Conservation (phyloP, 2,113 vertebrate species). For the Lucifuga dentata region DNA sequence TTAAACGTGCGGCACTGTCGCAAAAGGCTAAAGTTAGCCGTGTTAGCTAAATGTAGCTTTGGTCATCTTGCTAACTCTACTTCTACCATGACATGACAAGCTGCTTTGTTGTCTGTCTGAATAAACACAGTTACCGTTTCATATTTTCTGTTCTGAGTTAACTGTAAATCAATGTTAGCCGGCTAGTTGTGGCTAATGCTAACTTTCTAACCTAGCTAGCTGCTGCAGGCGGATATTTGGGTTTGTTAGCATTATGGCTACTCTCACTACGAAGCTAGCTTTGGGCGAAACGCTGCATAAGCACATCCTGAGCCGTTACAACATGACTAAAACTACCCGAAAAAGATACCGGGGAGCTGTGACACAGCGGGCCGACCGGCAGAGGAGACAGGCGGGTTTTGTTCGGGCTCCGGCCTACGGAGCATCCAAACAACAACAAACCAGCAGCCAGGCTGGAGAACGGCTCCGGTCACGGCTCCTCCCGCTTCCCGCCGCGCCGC, state of each 20-base stretch:
- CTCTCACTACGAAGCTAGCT: conserved; percentile 3
- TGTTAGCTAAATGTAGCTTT: conserved; percentile 22
- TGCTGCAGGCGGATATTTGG: conserved; percentile 7
- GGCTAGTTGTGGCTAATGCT: no score
- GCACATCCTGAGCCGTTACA: not conserved
- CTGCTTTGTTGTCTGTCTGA: not conserved
- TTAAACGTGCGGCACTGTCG: conserved; percentile 31
- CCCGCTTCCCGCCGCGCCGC: not conserved
- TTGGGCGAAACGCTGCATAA: not conserved
- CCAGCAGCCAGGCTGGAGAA: conserved; percentile 19
- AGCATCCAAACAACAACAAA: conserved; percentile 72
- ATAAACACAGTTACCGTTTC: rapidly evolving
- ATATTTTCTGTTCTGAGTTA: no score
- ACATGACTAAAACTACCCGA: no score
- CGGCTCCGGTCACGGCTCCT: rapidly evolving
- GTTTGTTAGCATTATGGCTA: conserved; percentile 58
- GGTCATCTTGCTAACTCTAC: not conserved
- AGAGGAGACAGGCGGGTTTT: not conserved
- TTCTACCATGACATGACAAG: not conserved
- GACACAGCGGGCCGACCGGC: no score
- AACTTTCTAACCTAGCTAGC: no score
- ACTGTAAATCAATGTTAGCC: no score
- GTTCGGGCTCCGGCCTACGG: conserved; percentile 51
- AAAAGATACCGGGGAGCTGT: no score
- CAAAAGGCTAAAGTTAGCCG: conserved; percentile 23